A percentile compares a stretch with the other conserved stretches of the same genome.
These are phyloP conservation scores for Agapornis canus DNA, from an alignment of 2,797 vertebrate species.

Conservation along the genomic window DNA sequence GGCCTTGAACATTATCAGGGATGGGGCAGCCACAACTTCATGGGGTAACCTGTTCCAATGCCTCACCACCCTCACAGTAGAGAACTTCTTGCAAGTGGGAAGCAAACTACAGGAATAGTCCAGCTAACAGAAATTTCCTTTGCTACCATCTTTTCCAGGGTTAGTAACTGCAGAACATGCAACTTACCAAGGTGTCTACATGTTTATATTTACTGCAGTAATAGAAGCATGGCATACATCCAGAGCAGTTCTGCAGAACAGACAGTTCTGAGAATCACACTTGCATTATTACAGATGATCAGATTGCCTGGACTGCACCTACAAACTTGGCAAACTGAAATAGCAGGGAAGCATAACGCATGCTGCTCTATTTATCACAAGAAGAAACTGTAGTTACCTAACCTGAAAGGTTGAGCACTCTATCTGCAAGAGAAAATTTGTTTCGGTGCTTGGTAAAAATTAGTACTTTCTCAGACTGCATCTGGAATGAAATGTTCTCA, in stretches of 20 bases:
- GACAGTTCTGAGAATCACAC: background rate
- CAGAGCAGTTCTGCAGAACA: background rate
- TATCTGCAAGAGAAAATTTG: background rate
- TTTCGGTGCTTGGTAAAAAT: background rate
- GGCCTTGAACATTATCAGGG: background rate
- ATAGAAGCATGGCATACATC: too few relatives aligned
- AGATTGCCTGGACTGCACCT: background rate
- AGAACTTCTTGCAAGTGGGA: background rate
- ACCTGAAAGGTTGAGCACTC: background rate
- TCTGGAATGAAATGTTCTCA: background rate
- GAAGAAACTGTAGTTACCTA: background rate
- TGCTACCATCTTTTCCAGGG: background rate
- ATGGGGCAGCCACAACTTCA: background rate
- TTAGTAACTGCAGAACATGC: background rate
- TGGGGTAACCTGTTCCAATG: background rate
- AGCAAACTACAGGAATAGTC: background rate
- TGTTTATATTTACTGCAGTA: background rate
- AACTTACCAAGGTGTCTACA: background rate
- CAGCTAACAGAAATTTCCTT: background rate
- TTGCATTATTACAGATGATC: fast-evolving
- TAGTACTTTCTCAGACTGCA: background rate
- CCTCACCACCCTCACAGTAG: background rate
- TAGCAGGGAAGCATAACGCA: background rate
- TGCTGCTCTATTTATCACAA: background rate
- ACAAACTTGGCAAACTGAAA: background rate